Evolutionary conservation across 2,888 invertebrate species (phyloP).

Genomic region (Polymixis flavicincta): DNA sequence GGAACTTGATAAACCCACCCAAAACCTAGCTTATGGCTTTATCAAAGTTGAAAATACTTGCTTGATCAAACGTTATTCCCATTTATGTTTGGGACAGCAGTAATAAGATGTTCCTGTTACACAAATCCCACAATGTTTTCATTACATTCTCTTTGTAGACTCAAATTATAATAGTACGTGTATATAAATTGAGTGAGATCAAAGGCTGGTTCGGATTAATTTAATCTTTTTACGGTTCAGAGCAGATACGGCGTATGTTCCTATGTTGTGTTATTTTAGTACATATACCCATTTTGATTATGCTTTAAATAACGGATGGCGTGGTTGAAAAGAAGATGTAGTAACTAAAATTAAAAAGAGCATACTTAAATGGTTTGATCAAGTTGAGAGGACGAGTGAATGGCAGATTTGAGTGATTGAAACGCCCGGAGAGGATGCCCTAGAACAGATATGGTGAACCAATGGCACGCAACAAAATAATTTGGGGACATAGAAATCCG

Average conservation of each 20-base stretch:
- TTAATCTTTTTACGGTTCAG: constrained; percentile 64
- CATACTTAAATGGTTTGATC: no score
- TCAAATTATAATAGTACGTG: constrained; percentile 66
- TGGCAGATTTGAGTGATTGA: no score
- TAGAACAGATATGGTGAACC: no score
- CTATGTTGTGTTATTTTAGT: constrained; percentile 35
- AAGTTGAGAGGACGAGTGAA: no score
- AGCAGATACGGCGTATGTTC: constrained; percentile 48
- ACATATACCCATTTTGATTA: constrained; percentile 44
- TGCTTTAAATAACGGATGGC: background rate
- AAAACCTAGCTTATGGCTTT: constrained; percentile 21
- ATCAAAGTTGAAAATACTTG: constrained; percentile 37
- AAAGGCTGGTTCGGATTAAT: constrained; percentile 65
- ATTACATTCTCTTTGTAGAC: constrained; percentile 62
- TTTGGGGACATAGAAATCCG: no score
- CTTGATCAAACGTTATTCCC: constrained; percentile 48
- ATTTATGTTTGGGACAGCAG: constrained; percentile 49
- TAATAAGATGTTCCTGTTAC: constrained; percentile 47
- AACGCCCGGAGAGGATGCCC: no score
- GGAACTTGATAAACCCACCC: constrained; percentile 26
- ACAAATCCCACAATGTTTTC: constrained; percentile 52
- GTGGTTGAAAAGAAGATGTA: no score
- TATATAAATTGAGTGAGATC: constrained; percentile 67
- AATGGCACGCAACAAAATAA: no score
- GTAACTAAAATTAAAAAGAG: no score